Conservation (phyloP, 2,797 vertebrate species). For the Acrocephalus scirpaceus region DNA sequence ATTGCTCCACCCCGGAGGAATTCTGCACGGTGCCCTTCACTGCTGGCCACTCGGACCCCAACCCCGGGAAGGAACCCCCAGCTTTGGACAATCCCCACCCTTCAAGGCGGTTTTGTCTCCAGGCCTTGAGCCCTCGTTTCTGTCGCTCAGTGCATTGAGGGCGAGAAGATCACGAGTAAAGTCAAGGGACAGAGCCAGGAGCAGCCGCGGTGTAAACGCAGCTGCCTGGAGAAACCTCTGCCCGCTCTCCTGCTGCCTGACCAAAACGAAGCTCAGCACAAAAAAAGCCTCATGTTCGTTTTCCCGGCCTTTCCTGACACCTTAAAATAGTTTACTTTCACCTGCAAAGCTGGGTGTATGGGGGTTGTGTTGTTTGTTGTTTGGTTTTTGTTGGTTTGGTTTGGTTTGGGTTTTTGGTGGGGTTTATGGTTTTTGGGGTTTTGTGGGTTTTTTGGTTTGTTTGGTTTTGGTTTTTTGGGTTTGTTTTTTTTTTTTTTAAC, state of each 20-base stretch:
- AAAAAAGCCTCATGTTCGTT: neutral
- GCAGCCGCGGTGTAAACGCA: fast-evolving
- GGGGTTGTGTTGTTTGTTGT: fast-evolving
- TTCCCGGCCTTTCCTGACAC: neutral
- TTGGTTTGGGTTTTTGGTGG: too few species aligned
- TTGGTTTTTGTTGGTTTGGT: too few species aligned
- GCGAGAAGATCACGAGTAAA: fast-evolving
- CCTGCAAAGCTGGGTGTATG: too few species aligned
- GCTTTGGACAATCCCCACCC: neutral
- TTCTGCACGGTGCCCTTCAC: neutral
- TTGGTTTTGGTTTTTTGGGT: too few species aligned
- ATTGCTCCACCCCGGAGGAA: fast-evolving
- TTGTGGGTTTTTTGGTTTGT: too few species aligned
- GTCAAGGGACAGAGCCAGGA: neutral
- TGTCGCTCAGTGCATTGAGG: fast-evolving
- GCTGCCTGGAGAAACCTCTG: neutral
- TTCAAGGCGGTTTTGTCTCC: neutral
- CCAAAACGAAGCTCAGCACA: fast-evolving
- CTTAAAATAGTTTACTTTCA: too few species aligned
- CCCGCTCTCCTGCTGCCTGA: fast-evolving
- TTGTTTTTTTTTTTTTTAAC: neutral
- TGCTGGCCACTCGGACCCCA: fast-evolving
- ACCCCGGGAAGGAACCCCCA: fast-evolving
- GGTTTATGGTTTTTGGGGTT: too few species aligned
- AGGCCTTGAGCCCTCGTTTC: fast-evolving